phyloP scores from a whole-genome alignment of 2,888 invertebrate species.

The Malachius bipustulatus region DNA sequence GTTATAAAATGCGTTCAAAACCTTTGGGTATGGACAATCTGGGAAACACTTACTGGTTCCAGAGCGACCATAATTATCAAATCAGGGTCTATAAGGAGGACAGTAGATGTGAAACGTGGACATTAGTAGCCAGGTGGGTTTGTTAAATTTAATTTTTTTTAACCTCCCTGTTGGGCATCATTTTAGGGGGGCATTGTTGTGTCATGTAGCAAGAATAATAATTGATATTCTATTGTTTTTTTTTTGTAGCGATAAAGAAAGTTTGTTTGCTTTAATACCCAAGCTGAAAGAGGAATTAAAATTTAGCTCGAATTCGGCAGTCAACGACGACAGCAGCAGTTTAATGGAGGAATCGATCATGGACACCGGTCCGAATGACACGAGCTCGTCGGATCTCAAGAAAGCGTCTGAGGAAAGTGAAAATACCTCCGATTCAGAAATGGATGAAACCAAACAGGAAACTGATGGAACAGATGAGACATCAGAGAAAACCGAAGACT shows the following conservation, averaged over 20 bases:
- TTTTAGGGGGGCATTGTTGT: too few relatives aligned
- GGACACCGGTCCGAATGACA: conserved; percentile 41
- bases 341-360: conserved; percentile 44
- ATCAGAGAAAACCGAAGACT: conserved; percentile 12
- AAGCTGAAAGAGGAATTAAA: conserved; percentile 60
- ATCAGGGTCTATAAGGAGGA: conserved; percentile 90
- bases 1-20: conserved; percentile 70
- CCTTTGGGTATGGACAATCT: conserved; percentile 86
- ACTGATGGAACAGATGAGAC: too few relatives aligned
- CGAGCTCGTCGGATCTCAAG: conserved; percentile 20
- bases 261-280: conserved; percentile 65
- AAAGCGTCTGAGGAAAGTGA: conserved; percentile 34
- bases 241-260: conserved; percentile 45
- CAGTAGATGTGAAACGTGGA: conserved; percentile 92
- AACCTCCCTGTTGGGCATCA: too few relatives aligned
- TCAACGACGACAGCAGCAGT: conserved; percentile 52
- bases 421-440: conserved; percentile 32
- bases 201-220: too few relatives aligned
- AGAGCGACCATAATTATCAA: conserved; percentile 79
- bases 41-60: conserved; percentile 90
- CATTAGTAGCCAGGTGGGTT: conserved; percentile 72
- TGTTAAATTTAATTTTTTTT: too few relatives aligned
- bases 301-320: conserved; percentile 43
- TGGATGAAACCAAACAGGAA: too few relatives aligned
- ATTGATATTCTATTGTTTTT: too few relatives aligned